These are phyloP conservation scores for Conus ventricosus DNA, from an alignment of 1,140 invertebrate genomes.

Conservation along the genomic window DNA sequence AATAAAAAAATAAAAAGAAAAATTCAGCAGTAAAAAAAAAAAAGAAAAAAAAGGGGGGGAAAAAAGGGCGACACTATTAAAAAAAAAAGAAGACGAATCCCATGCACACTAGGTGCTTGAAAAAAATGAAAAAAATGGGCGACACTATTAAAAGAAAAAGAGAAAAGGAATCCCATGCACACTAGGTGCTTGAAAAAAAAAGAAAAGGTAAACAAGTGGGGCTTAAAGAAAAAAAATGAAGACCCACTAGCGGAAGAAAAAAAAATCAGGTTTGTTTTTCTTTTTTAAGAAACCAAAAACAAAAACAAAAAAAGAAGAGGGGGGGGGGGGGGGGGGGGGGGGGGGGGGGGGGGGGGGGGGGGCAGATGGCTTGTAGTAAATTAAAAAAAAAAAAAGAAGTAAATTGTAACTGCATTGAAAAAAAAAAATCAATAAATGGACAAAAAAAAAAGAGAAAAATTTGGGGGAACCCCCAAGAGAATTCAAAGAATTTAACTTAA, in stretches of 20 bases:
- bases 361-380: constrained; percentile 11
- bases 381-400: too few species aligned
- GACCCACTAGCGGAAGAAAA: not conserved
- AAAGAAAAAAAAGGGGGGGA: not conserved
- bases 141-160: constrained; percentile 2
- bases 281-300: too few species aligned
- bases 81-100: constrained; percentile 2
- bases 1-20: too few species aligned
- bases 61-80: not conserved
- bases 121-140: constrained; percentile 18
- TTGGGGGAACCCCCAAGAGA: too few species aligned
- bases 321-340: not conserved
- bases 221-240: too few species aligned
- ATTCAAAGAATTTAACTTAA: too few species aligned
- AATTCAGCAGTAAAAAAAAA: not conserved
- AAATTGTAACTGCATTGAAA: not conserved
- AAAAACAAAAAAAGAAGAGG: too few species aligned
- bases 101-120: not conserved
- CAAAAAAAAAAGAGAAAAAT: too few species aligned
- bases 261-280: not conserved
- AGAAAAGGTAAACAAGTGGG: not conserved
- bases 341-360: too few species aligned
- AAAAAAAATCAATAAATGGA: constrained; percentile 18
- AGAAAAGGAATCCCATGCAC: not conserved
- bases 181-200: constrained; percentile 14